Evolutionary conservation across 2,797 vertebrate species (phyloP).

Genomic region (Capromys pilorides): DNA sequence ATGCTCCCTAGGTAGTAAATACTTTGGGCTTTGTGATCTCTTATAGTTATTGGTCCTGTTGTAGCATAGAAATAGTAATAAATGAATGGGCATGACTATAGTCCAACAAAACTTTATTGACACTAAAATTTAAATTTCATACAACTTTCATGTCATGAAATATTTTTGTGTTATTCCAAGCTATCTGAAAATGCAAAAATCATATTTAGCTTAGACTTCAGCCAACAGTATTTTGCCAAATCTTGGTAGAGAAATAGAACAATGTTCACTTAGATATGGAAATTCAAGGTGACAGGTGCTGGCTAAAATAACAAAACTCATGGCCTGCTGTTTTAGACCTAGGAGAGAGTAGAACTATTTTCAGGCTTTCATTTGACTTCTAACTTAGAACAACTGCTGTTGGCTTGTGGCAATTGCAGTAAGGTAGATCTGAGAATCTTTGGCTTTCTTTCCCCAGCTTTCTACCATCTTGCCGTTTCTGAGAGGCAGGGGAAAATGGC

Average conservation of each 20-base stretch:
- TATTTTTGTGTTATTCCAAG: not conserved
- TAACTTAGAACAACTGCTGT: not conserved
- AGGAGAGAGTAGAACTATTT: not conserved
- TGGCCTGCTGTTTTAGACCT: not conserved
- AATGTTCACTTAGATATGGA: not conserved
- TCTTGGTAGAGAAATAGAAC: not conserved
- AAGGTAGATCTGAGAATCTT: not conserved
- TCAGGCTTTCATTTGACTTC: not conserved
- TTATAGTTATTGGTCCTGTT: not conserved
- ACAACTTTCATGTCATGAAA: not conserved
- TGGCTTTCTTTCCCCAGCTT: not conserved
- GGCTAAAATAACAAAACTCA: not conserved
- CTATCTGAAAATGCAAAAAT: not conserved
- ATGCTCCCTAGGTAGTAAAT: not conserved
- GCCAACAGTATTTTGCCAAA: not conserved
- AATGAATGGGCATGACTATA: not conserved
- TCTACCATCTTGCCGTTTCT: not conserved
- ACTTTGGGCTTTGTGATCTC: not conserved
- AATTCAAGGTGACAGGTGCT: not conserved
- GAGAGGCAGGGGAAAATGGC: not conserved
- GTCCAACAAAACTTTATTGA: not conserved
- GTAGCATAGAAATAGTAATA: not conserved
- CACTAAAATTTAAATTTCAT: not conserved
- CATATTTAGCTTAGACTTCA: not conserved
- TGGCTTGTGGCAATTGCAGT: not conserved